phyloP scores from a whole-genome alignment of 2,113 vertebrate genomes.

The Scatophagus argus region DNA sequence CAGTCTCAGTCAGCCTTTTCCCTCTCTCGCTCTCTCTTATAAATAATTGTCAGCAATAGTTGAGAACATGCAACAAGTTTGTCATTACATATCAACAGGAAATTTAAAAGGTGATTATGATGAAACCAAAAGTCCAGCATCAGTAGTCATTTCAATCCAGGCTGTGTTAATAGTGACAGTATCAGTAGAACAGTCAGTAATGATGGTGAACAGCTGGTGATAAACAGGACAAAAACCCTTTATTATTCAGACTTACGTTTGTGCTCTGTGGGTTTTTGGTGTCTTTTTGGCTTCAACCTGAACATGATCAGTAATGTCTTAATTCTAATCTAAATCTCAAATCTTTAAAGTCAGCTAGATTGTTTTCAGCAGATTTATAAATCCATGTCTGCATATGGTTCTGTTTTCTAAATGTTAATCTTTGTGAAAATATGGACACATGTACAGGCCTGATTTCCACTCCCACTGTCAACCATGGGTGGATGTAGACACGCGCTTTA shows the following conservation, averaged over 20 bases:
- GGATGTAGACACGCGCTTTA: constrained; percentile 45
- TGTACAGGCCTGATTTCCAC: constrained; percentile 2
- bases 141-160: background rate
- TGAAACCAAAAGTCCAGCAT: background rate
- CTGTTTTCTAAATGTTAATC: background rate
- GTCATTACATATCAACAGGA: background rate
- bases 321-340: background rate
- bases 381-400: background rate
- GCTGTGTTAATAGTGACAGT: no score
- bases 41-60: background rate
- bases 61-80: background rate
- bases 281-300: background rate
- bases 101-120: background rate
- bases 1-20: background rate
- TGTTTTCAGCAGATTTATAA: background rate
- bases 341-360: background rate
- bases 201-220: background rate
- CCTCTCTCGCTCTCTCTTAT: background rate
- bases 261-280: background rate
- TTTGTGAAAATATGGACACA: background rate
- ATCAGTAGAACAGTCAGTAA: background rate
- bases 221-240: background rate
- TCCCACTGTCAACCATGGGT: constrained; percentile 13
- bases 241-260: background rate
- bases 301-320: background rate